Evolutionary conservation across 2,113 vertebrate genomes (phyloP), one percentile per base, ranked within the genome.

Genomic region (Dipodomys spectabilis): DNA sequence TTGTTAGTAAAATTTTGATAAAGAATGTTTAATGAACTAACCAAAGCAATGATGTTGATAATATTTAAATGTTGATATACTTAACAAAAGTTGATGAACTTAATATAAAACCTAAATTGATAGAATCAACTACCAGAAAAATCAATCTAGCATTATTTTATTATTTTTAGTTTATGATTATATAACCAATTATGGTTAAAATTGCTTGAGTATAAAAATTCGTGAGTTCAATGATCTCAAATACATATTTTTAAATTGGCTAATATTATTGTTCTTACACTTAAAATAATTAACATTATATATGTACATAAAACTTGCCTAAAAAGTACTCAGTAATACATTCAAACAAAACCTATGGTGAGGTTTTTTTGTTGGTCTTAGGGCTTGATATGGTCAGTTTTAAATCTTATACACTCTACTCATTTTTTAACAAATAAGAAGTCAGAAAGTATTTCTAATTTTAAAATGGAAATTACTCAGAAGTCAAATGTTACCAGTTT

Each of bases 401-500:
- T 9, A 53, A 53, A 53, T 53, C 49, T 53, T 53, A 53, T 13
- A 53, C 1, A 53, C 9, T 53, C 12, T 53, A 53, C 12, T 53
- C 49, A 53, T 53, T 53, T 11, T 53, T 53, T 82, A 11, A 68
- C 5, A 73, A 77, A 88, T 69, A 68, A 4, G 20, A 88, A 81
- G 62, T 67, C 1, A 82, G 19, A 88, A 71, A 11, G 19, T 64
- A 81, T 74, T 83, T 53, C 77, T 93, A 53, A 44, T 10, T 27
- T 86, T 57, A 5, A 86, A 64, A 60, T 67, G 0, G 1, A 88
- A 95, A 45, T 23, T 45, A 88, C 7, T 71, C 64, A 32, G 39
- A 73, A 95, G 23, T 13, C 28, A 82, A 94, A 93, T 35, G 62
- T 64, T 72, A 86, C 62, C 15, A 87, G 57, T 27, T 92, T 45